Evolutionary conservation across 2,797 vertebrate genomes (phyloP).

Genomic region (Molothrus ater): DNA sequence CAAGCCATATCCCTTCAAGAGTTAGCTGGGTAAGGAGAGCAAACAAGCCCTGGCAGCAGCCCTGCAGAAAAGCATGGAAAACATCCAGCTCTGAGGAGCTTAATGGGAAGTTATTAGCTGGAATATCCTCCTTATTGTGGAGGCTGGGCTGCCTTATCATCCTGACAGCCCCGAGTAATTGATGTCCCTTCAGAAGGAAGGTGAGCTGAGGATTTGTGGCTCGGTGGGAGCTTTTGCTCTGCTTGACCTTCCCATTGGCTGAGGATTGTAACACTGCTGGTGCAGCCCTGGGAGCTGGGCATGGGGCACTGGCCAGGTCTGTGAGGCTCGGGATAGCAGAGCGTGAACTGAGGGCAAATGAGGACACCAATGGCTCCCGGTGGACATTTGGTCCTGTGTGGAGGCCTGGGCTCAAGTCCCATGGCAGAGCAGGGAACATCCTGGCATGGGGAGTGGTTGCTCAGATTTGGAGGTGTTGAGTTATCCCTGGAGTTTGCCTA

Average conservation of each 20-base stretch:
- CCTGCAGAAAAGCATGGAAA: constrained; percentile 37
- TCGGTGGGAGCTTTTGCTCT: constrained; percentile 46
- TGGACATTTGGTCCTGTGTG: neutral
- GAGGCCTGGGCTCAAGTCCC: neutral
- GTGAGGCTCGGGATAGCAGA: neutral
- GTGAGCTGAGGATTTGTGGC: constrained; percentile 66
- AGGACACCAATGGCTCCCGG: fast-evolving
- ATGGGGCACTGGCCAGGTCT: fast-evolving
- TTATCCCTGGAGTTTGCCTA: neutral
- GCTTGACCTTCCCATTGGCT: constrained; percentile 46
- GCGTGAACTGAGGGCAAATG: neutral
- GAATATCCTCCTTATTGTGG: constrained; percentile 58
- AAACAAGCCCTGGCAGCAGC: constrained; percentile 51
- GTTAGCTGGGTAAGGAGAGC: constrained; percentile 19
- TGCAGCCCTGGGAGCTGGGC: neutral
- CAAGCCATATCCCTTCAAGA: constrained; percentile 27
- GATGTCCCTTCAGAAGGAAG: constrained; percentile 62
- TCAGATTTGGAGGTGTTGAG: fast-evolving
- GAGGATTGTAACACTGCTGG: neutral
- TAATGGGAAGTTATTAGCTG: constrained; percentile 68
- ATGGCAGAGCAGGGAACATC: fast-evolving
- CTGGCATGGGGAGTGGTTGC: neutral
- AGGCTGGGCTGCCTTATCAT: constrained; percentile 43
- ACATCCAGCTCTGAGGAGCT: constrained; percentile 37
- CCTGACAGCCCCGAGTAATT: constrained; percentile 71